A percentile compares a stretch with the other conserved stretches of the same genome.
phyloP scores from a whole-genome alignment of 2,888 invertebrate genomes.

The Acleris literana region DNA sequence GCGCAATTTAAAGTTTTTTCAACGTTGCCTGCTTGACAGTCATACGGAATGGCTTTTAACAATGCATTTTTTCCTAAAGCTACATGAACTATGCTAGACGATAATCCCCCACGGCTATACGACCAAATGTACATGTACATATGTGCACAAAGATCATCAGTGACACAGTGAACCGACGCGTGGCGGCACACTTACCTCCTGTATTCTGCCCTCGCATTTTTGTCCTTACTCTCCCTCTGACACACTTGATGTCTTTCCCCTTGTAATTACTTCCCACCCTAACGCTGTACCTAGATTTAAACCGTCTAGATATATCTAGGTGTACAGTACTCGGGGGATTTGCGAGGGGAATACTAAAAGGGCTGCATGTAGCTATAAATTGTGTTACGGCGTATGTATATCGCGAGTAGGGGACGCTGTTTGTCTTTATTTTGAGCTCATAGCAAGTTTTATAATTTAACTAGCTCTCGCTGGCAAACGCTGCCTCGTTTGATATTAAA shows the following conservation, averaged over 20 bases:
- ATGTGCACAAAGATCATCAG: conserved; percentile 69
- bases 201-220: conserved; percentile 75
- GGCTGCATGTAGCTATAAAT: conserved; percentile 62
- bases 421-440: conserved; percentile 59
- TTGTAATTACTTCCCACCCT: conserved; percentile 71
- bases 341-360: conserved; percentile 78
- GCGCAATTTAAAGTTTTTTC: no score
- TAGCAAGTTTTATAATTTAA: conserved; percentile 36
- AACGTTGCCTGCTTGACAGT: no score
- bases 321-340: conserved; percentile 71
- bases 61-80: no score
- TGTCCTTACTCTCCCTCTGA: conserved; percentile 79
- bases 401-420: conserved; percentile 45
- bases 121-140: conserved; percentile 37
- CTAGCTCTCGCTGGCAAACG: conserved; percentile 23
- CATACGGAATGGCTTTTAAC: no score
- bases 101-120: not conserved
- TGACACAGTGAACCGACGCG: conserved; percentile 82
- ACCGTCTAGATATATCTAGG: conserved; percentile 63
- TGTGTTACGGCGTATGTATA: conserved; percentile 30
- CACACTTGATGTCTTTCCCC: conserved; percentile 80
- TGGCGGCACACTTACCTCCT: conserved; percentile 78
- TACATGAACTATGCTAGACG: not conserved
- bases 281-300: conserved; percentile 55
- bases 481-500: conserved; percentile 28